Conservation (phyloP, 1,140 invertebrate genomes). For the Doryteuthis pealeii region DNA sequence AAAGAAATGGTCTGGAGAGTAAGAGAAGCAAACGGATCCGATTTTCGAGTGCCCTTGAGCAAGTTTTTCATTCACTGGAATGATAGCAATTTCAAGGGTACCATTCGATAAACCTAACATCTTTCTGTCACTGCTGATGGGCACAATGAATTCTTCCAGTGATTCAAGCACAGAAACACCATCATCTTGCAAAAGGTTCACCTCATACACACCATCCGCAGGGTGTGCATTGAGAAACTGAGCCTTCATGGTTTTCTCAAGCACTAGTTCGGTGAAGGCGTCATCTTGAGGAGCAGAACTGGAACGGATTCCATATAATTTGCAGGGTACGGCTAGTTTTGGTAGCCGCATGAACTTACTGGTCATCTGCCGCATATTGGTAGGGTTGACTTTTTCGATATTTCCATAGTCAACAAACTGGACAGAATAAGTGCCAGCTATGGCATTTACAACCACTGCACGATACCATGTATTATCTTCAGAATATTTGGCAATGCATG, state of each 20-base stretch:
- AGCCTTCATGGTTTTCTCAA: constrained; percentile 28
- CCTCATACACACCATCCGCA: neutral
- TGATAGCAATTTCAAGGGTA: too few species aligned
- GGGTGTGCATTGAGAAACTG: constrained; percentile 18
- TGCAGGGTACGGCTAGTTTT: constrained; percentile 29
- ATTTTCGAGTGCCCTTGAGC: neutral
- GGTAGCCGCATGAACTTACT: constrained; percentile 24
- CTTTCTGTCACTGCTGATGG: neutral
- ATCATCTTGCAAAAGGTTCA: neutral
- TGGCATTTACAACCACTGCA: constrained; percentile 67
- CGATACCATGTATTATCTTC: constrained; percentile 77
- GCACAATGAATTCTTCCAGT: neutral
- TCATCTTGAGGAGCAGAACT: constrained; percentile 20
- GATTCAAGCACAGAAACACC: neutral
- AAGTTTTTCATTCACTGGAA: neutral
- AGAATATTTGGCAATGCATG: constrained; percentile 68
- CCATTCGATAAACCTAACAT: neutral
- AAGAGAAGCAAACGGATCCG: constrained; percentile 3
- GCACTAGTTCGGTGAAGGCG: constrained; percentile 19
- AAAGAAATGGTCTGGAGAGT: neutral
- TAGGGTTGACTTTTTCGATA: constrained; percentile 21
- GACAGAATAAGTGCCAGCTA: constrained; percentile 67
- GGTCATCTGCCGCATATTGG: constrained; percentile 23
- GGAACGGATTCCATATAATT: constrained; percentile 20
- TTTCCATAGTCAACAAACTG: constrained; percentile 64